Percentiles rank a stretch among this genome's conserved stretches.
Evolutionary conservation across 2,797 vertebrate species (phyloP).

Genomic region (Phoeniculus purpureus): DNA sequence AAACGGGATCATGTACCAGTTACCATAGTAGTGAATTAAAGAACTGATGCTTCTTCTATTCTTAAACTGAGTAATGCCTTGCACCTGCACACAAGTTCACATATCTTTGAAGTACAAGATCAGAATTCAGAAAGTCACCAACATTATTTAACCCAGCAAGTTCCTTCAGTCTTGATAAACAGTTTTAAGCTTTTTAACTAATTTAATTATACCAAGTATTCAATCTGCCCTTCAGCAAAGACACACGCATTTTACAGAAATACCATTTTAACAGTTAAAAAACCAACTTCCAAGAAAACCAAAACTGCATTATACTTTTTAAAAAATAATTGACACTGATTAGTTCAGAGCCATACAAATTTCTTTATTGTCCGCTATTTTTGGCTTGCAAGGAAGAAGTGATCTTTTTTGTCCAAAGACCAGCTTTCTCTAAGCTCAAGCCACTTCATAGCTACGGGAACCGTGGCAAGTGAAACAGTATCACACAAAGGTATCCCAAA

Average conservation of each 20-base stretch:
- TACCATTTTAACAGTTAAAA: neutral
- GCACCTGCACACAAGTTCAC: neutral
- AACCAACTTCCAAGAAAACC: neutral
- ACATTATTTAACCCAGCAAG: neutral
- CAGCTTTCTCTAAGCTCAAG: neutral
- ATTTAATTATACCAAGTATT: neutral
- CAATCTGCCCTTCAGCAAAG: neutral
- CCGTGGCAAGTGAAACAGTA: neutral
- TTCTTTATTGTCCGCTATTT: neutral
- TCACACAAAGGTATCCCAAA: neutral
- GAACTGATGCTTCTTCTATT: neutral
- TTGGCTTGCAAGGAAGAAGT: neutral
- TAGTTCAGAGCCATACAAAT: neutral
- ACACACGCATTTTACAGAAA: neutral
- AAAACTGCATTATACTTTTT: neutral
- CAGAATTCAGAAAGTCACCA: neutral
- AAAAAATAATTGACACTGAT: neutral
- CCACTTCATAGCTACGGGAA: neutral
- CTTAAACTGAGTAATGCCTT: neutral
- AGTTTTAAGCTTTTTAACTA: neutral
- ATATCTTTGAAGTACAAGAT: neutral
- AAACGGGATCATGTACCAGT: neutral
- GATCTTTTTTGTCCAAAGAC: neutral
- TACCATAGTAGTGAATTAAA: slow-evolving; percentile 30
- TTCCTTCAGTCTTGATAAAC: neutral